Base-by-base conservation (phyloP, 2,113 vertebrate species). In the Alligator mississippiensis region DNA sequence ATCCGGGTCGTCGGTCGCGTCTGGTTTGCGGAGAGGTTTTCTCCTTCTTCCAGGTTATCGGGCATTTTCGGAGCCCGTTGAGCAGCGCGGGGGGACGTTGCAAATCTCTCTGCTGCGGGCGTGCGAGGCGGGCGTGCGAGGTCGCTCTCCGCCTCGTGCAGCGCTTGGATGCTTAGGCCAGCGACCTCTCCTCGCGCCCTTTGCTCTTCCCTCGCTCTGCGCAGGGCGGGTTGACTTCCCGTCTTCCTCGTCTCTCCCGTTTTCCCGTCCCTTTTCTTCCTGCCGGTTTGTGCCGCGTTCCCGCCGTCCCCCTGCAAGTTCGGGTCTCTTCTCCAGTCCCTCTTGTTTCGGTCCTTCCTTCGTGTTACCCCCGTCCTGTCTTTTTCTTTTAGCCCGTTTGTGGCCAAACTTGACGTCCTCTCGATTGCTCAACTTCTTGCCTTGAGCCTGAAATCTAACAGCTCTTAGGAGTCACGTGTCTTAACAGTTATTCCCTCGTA, bases 371-470 rank as follows among this genome's bases (percentile, higher is more conserved):
- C 3, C 89, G 86, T 86, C 84, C 68, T 79, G 92, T 24, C 17
- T 19, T n/a, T n/a, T 93, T 72, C 34, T 88, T 28, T 34, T 82
- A 13, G 12, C 21, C 93, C 92, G 22, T 6, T 11, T 47, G 4
- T 54, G 59, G 61, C 66, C n/a, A 82, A 54, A 34, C 5, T 72
- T 38, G 21, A 38, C 2, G n/a, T 72, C 38, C 47, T 81, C 82
- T 22, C 0, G 55, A 4, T 91, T 92, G 93, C 90, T 90, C 95
- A 92, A 94, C 77, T 30, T 60, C 18, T 82, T 86, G 72, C 85
- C n/a, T 19, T 15, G 19, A 58, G 82, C 47, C 72, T 72, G 81
- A 84, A 81, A 25, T 38, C 13, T 54, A 2, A 74, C 86, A 77
- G 78, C 81, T 9, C 38, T 62, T 61, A 54, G 0, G 1, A 84